Evolutionary conservation across 1,140 invertebrate species (phyloP).

Genomic region (Drosophila insularis): DNA sequence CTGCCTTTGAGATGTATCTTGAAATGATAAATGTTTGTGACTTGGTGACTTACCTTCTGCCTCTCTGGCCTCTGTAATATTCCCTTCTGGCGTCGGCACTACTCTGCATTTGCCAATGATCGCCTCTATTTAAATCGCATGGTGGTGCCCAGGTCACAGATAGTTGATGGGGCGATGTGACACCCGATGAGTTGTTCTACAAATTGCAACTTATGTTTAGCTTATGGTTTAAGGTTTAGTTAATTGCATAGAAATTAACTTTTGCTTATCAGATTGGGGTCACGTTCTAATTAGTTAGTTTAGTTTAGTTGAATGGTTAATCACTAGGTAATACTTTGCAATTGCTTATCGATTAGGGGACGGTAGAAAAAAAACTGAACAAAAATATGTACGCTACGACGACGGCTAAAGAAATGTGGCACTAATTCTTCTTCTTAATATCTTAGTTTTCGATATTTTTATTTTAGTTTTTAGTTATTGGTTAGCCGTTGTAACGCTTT

Average conservation of each 20-base stretch:
- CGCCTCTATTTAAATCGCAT: constrained; percentile 66
- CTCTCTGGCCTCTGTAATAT: constrained; percentile 57
- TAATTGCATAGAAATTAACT: constrained; percentile 1
- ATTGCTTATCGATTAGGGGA: constrained; percentile 21
- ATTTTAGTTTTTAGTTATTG: constrained; percentile 26
- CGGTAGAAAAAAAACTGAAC: not conserved
- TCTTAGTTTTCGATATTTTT: constrained; percentile 11
- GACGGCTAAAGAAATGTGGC: not conserved
- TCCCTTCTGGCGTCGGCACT: constrained; percentile 64
- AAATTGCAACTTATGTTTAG: constrained; percentile 19
- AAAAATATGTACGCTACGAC: not conserved
- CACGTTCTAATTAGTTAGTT: constrained; percentile 5
- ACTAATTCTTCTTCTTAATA: not conserved
- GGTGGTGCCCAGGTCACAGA: constrained; percentile 81
- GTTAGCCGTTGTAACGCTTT: constrained; percentile 53
- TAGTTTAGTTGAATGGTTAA: constrained; percentile 6
- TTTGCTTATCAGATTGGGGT: constrained; percentile 15
- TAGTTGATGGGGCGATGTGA: constrained; percentile 77
- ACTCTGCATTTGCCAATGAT: constrained; percentile 66
- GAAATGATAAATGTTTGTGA: too few relatives aligned
- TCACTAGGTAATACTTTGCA: constrained; percentile 9
- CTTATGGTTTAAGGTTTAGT: constrained; percentile 3
- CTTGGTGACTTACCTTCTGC: constrained; percentile 53
- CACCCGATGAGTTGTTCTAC: constrained; percentile 67
- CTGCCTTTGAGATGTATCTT: too few relatives aligned